phyloP scores from a whole-genome alignment of 1,140 invertebrate genomes.

The Scaptodrosophila lebanonensis region DNA sequence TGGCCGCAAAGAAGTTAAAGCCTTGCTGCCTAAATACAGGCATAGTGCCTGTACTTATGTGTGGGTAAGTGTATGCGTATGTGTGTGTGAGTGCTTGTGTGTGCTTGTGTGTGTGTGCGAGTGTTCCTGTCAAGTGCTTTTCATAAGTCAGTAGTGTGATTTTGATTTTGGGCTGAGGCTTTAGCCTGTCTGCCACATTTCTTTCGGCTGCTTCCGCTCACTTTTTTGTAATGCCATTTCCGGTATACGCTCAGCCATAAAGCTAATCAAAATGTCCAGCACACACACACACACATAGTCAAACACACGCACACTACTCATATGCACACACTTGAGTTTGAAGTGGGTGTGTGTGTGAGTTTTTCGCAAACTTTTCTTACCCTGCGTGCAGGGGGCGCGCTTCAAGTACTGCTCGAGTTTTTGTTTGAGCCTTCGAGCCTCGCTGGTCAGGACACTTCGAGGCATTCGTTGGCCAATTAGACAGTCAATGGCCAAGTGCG shows the following conservation, averaged over 20 bases:
- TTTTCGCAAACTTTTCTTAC: constrained; percentile 47
- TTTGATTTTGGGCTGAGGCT: constrained; percentile 30
- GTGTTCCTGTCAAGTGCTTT: constrained; percentile 35
- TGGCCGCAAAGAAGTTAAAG: too few species aligned
- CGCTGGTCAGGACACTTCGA: constrained; percentile 10
- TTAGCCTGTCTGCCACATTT: constrained; percentile 1
- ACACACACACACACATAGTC: constrained; percentile 35
- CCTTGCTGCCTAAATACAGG: constrained; percentile 7
- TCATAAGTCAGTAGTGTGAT: constrained; percentile 48
- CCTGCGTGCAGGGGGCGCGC: constrained; percentile 14
- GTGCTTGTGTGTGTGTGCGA: too few species aligned
- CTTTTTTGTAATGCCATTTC: constrained; percentile 39
- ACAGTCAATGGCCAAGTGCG: constrained; percentile 27
- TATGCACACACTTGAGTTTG: constrained; percentile 32
- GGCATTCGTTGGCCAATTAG: not conserved
- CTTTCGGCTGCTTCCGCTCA: constrained; percentile 1
- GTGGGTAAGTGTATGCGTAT: too few species aligned
- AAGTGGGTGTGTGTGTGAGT: too few species aligned
- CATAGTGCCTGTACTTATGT: not conserved
- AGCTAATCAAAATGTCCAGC: constrained; percentile 68
- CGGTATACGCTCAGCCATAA: constrained; percentile 51
- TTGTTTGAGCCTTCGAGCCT: constrained; percentile 17
- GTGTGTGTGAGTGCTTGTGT: too few species aligned
- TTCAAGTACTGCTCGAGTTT: constrained; percentile 23
- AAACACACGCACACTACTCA: constrained; percentile 15